A percentile compares a stretch with the other conserved stretches of the same genome.
Conservation (phyloP, 2,113 vertebrate species). For the Balaeniceps rex region DNA sequence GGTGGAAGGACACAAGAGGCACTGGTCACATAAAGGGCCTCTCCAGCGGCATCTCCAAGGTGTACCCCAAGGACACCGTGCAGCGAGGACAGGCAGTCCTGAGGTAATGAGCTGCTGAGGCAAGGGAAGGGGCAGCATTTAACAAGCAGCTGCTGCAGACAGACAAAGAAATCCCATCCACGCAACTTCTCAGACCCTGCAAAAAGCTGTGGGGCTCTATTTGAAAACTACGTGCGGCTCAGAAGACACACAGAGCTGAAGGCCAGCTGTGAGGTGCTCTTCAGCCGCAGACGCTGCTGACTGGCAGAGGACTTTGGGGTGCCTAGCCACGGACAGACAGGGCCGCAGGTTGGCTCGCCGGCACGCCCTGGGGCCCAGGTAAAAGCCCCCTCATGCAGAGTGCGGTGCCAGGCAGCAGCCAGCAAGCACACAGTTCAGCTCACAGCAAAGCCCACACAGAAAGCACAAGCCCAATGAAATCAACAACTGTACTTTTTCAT, state of each 20-base stretch:
- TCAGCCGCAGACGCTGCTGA: neutral
- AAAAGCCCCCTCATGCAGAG: neutral
- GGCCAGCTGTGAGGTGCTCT: neutral
- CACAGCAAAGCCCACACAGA: neutral
- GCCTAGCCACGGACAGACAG: rapidly evolving
- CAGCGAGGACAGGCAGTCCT: rapidly evolving
- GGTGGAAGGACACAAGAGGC: neutral
- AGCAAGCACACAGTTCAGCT: neutral
- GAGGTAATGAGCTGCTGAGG: rapidly evolving
- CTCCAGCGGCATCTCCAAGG: rapidly evolving
- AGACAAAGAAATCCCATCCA: neutral
- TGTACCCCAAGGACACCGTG: rapidly evolving
- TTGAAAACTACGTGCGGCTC: rapidly evolving
- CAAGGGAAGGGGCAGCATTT: rapidly evolving
- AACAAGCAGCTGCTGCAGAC: neutral
- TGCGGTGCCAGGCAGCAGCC: rapidly evolving
- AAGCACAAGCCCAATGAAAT: neutral
- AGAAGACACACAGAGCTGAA: neutral
- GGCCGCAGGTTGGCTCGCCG: rapidly evolving
- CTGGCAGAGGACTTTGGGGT: neutral
- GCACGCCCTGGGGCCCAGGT: rapidly evolving
- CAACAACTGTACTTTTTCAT: neutral
- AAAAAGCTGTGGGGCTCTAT: neutral
- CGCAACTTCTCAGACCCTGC: neutral
- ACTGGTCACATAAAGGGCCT: rapidly evolving